Conservation (phyloP, 1,140 invertebrate species). For the Leptopilina boulardi region DNA sequence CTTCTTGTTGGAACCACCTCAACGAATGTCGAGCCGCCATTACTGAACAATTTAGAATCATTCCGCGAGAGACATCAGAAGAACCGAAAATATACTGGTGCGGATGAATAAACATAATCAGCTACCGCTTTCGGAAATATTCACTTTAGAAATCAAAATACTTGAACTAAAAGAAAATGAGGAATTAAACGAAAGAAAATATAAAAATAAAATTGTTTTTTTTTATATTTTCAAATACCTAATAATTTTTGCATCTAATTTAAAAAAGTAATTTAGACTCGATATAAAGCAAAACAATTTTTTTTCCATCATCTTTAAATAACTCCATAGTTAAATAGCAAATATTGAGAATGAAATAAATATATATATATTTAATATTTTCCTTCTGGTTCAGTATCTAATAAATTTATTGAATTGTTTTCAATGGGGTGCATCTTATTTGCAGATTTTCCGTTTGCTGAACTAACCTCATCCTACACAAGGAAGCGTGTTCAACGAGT, state of each 20-base stretch:
- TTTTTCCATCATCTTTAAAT: too few relatives aligned
- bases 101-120: conserved; percentile 68
- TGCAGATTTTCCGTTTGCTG: not conserved
- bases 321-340: too few relatives aligned
- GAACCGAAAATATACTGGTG: conserved; percentile 63
- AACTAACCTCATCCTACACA: conserved; percentile 31
- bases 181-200: not conserved
- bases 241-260: too few relatives aligned
- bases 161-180: conserved; percentile 58
- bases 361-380: too few relatives aligned
- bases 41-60: conserved; percentile 67
- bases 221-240: too few relatives aligned
- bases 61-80: conserved; percentile 65
- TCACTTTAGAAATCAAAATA: conserved; percentile 56
- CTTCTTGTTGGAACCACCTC: conserved; percentile 41
- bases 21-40: conserved; percentile 54
- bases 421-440: not conserved
- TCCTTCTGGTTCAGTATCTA: not conserved
- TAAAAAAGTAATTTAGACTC: too few relatives aligned
- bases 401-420: conserved; percentile 1
- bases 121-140: conserved; percentile 51
- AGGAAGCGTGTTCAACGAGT: conserved; percentile 28
- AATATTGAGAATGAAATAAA: too few relatives aligned
- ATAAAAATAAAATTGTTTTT: too few relatives aligned
- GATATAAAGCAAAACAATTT: too few relatives aligned